Evolutionary conservation across 1,140 invertebrate genomes (phyloP).

Genomic region (Atta texana): DNA sequence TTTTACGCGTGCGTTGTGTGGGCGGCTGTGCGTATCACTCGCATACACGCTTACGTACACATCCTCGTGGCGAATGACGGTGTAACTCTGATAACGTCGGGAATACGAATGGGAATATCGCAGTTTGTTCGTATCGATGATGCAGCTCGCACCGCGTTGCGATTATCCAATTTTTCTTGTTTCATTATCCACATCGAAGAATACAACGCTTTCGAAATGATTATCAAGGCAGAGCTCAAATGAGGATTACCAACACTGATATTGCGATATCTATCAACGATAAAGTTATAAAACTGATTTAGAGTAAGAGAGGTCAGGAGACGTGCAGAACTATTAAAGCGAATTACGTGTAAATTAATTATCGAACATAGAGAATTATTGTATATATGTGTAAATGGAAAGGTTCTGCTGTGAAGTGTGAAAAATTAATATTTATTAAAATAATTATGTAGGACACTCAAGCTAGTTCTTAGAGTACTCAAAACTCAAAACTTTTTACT

Average conservation of each 20-base stretch:
- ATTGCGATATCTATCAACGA: background rate
- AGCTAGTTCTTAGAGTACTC: no score
- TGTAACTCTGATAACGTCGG: conserved; percentile 49
- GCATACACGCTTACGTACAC: conserved; percentile 9
- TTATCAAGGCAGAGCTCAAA: background rate
- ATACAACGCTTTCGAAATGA: background rate
- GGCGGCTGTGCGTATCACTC: conserved; percentile 2
- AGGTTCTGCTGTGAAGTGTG: no score
- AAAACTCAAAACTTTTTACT: no score
- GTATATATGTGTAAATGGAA: no score
- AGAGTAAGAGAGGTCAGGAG: background rate
- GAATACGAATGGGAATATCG: conserved; percentile 11
- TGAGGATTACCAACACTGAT: background rate
- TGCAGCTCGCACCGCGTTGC: background rate
- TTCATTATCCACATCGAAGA: background rate
- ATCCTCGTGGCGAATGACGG: conserved; percentile 25
- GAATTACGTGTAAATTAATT: background rate
- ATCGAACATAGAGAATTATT: background rate
- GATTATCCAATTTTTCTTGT: conserved; percentile 14
- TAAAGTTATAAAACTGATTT: background rate
- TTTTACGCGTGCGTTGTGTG: conserved; percentile 7
- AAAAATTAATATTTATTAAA: no score
- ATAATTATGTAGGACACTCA: no score
- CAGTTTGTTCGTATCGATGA: background rate
- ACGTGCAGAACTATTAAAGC: background rate